Evolutionary conservation across 64 coral and sea anemone species (phyloP).

Genomic region (Montipora sp.): DNA sequence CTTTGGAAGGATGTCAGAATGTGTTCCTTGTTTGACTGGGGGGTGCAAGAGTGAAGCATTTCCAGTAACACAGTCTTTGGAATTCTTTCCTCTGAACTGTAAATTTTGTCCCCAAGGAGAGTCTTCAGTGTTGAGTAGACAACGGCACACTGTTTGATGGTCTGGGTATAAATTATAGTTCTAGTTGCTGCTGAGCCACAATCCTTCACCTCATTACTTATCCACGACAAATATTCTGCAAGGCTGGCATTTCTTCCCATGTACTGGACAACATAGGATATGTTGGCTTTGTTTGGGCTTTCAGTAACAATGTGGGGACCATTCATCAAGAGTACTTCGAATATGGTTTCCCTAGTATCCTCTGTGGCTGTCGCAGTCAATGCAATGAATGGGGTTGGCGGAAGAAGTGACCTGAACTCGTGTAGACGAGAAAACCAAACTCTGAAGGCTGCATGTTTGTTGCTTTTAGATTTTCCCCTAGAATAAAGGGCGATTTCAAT

Average conservation of each 20-base stretch:
- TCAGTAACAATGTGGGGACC: conserved; percentile 53
- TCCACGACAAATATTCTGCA: conserved; percentile 63
- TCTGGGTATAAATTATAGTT: conserved; percentile 78
- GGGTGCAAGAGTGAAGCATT: conserved; percentile 40
- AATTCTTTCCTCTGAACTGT: not conserved
- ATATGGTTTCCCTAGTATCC: conserved; percentile 34
- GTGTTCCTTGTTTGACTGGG: not conserved
- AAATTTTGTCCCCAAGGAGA: not conserved
- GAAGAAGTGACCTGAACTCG: conserved; percentile 48
- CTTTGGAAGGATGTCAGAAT: not conserved
- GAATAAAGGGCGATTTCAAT: not conserved
- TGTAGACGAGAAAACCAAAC: conserved; percentile 42
- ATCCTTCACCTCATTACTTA: conserved; percentile 38
- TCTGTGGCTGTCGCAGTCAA: conserved; percentile 72
- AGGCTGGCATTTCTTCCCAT: conserved; percentile 35
- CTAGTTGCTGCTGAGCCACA: conserved; percentile 3
- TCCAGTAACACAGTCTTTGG: conserved; percentile 1
- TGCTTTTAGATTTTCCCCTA: conserved; percentile 59
- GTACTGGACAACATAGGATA: conserved; percentile 66
- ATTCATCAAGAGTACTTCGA: conserved; percentile 51
- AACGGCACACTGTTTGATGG: conserved; percentile 31
- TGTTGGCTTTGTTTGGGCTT: conserved; percentile 67
- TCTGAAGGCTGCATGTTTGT: conserved; percentile 53
- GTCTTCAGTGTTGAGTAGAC: not conserved
- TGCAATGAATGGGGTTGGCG: conserved; percentile 31